phyloP scores from a whole-genome alignment of 2,113 vertebrate species.

The Nyctibius bracteatus region DNA sequence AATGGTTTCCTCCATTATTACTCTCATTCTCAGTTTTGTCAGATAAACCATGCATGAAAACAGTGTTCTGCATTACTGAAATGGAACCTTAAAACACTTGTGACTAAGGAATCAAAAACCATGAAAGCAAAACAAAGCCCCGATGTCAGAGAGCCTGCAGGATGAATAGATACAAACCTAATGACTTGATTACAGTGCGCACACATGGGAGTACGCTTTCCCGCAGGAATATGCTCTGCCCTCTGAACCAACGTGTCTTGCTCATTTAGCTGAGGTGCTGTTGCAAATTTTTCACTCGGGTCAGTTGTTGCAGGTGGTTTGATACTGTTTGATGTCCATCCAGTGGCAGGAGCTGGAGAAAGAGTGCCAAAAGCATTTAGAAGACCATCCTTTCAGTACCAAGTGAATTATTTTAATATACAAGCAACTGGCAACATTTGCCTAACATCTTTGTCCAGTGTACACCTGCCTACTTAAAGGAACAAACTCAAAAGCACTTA shows the following conservation, averaged over 20 bases:
- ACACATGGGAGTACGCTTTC: constrained; percentile 93
- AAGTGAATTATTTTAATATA: not conserved
- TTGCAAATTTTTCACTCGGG: constrained; percentile 8
- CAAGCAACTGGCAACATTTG: not conserved
- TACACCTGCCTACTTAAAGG: not conserved
- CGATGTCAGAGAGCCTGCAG: not conserved
- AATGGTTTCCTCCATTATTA: not conserved
- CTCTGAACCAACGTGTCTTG: constrained; percentile 88
- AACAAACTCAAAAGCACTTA: not conserved
- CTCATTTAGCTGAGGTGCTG: constrained; percentile 76
- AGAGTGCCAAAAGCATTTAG: not conserved
- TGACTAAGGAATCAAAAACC: not conserved
- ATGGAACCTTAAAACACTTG: not conserved
- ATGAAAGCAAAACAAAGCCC: not conserved
- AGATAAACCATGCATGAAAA: not conserved
- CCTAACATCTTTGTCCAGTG: not conserved
- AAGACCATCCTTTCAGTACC: not conserved
- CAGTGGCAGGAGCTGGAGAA: constrained; percentile 73
- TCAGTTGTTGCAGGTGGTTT: constrained; percentile 39
- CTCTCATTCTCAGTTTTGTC: not conserved
- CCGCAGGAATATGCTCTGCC: constrained; percentile 92
- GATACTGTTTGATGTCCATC: constrained; percentile 72
- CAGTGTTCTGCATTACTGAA: not conserved
- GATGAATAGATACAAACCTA: constrained; percentile 72
- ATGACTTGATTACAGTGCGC: constrained; percentile 89